Conservation (phyloP, 30 jellyfish, hydroid and myxozoan species). For the Pelagia noctiluca region DNA sequence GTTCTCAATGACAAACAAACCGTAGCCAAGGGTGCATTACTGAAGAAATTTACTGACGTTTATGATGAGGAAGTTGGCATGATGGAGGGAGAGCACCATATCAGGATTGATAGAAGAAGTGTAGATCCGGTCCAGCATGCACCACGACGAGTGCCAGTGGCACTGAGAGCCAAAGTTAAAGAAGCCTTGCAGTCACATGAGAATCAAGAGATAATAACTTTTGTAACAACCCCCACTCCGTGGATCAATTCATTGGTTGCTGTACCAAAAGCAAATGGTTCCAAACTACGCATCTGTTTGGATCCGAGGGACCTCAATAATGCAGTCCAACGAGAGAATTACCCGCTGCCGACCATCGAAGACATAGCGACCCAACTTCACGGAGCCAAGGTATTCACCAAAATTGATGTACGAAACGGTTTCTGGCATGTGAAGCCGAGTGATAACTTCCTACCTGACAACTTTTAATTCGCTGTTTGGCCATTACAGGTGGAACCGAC, state of each 20-base stretch:
- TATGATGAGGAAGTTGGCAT: conserved; percentile 24
- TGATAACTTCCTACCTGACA: neutral
- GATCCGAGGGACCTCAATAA: conserved; percentile 37
- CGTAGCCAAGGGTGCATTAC: conserved; percentile 13
- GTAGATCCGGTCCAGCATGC: conserved; percentile 25
- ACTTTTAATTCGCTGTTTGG: conserved; percentile 27
- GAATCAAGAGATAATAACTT: conserved; percentile 6
- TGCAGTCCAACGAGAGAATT: conserved; percentile 22
- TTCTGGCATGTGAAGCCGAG: conserved; percentile 13
- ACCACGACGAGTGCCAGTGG: conserved; percentile 49
- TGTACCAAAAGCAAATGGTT: conserved; percentile 1
- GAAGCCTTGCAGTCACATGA: conserved; percentile 17
- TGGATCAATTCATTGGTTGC: conserved; percentile 15
- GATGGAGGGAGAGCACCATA: conserved; percentile 28
- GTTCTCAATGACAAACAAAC: neutral
- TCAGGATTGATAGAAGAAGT: conserved; percentile 13
- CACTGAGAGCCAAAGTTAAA: conserved; percentile 25
- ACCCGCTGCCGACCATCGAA: conserved; percentile 41
- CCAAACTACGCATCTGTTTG: conserved; percentile 31
- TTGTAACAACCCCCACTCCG: conserved; percentile 26
- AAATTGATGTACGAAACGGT: neutral
- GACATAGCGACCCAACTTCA: conserved; percentile 22
- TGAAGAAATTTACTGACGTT: conserved; percentile 28
- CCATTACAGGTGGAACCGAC: conserved; percentile 13
- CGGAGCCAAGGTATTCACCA: conserved; percentile 18